Evolutionary conservation across 1,140 invertebrate species (phyloP).

Genomic region (Akabosia matsudoensis): DNA sequence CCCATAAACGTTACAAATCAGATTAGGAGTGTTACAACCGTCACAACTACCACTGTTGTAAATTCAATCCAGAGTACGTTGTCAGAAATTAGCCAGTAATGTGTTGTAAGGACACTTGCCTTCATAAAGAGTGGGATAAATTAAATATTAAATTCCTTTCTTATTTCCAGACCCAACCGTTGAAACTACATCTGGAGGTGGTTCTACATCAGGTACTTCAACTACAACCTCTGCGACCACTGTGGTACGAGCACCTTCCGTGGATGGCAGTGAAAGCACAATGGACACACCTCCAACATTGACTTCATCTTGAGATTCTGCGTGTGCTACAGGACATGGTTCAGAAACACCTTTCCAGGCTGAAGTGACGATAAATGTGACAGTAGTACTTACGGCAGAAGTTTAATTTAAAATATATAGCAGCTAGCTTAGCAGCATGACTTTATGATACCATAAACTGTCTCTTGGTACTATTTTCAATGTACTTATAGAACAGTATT

Average conservation of each 20-base stretch:
- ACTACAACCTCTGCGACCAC: slow-evolving; percentile 5
- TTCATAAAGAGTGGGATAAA: too few relatives aligned
- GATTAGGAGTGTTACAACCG: slow-evolving; percentile 39
- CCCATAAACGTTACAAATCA: slow-evolving; percentile 28
- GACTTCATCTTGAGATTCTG: slow-evolving; percentile 4
- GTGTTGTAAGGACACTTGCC: too few relatives aligned
- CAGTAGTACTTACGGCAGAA: slow-evolving; percentile 5
- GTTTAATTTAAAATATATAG: neutral
- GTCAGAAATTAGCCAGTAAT: neutral
- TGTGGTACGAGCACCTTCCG: neutral
- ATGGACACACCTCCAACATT: neutral
- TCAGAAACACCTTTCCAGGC: neutral
- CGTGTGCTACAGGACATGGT: neutral
- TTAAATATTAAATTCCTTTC: neutral
- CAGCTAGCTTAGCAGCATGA: neutral
- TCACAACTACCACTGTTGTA: slow-evolving; percentile 37
- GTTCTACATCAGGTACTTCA: neutral
- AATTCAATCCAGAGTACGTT: slow-evolving; percentile 36
- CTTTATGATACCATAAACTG: too few relatives aligned
- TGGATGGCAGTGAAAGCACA: neutral
- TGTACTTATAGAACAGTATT: too few relatives aligned
- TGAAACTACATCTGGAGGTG: neutral
- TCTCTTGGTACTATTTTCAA: too few relatives aligned
- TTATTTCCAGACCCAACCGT: neutral
- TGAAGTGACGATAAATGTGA: slow-evolving; percentile 1